Base-by-base conservation (phyloP, 2,113 vertebrate genomes). In the Marmota monax region DNA sequence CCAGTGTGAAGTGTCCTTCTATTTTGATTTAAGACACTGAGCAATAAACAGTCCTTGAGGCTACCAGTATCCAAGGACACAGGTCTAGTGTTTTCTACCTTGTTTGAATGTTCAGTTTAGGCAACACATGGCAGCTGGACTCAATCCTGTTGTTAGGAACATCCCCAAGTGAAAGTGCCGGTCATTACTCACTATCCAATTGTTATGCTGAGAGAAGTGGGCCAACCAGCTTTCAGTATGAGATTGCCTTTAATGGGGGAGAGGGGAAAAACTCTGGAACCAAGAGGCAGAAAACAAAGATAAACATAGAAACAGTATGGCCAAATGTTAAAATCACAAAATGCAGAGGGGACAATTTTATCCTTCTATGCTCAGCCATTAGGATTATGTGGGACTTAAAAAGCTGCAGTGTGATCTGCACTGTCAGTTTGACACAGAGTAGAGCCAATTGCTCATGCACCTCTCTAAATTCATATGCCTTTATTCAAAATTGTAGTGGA, bases 91-190 rank as follows among this genome's bases (percentile, higher is more conserved):
- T 97, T 98, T 94, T 96, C 88, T 72, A 97, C 97, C 92, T 98
- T 98, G 97, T 98, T 98, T 98, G 97, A 98, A 96, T 90, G 94
- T 98, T 98, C 89, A 80, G 92, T 98, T 98, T 98, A 97, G 92
- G 97, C 96, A 98, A 96, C 96, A 95, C 82, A 89, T 93, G 96
- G 97, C 96, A 96, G 92, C 94, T 98, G 98, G 97, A 97, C 88
- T 87, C 85, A 20, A 8, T 98, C 96, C 95, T 0, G 0, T 95
- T 90, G 90, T 98, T 96, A 97, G 96, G 92, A 98, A 95, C 96
- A 95, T 85, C 97, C 95, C 53, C 95, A 94, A 63, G 94, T 93
- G 89, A 98, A 98, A 97, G 92, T 98, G 87, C 96, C 89, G 0
- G 48, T 98, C 96, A 97, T 98, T 98, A 97, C 69, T 98, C 97